Evolutionary conservation across 2,113 vertebrate species (phyloP).

Genomic region (Spea multiplicata): DNA sequence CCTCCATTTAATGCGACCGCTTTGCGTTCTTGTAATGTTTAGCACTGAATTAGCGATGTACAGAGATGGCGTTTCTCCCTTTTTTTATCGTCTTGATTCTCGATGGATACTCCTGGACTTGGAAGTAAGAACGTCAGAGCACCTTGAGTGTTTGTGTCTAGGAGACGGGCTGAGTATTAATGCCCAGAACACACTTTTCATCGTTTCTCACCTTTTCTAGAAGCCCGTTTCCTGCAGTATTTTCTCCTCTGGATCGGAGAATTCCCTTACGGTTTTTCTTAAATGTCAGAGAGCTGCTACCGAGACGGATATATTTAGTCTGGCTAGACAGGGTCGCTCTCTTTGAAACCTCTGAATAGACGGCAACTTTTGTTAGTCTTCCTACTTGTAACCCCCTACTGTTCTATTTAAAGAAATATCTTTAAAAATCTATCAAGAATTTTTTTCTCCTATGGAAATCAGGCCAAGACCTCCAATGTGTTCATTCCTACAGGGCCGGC

Average conservation of each 20-base stretch:
- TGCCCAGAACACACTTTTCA: background rate
- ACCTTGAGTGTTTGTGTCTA: background rate
- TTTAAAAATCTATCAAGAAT: background rate
- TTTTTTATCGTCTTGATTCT: too few relatives aligned
- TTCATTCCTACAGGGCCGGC: too few relatives aligned
- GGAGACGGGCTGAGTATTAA: background rate
- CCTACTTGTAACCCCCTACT: conserved; percentile 13
- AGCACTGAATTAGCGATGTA: too few relatives aligned
- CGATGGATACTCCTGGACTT: too few relatives aligned
- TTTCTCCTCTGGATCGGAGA: conserved; percentile 3
- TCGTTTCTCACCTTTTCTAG: background rate
- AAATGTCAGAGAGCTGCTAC: conserved; percentile 23
- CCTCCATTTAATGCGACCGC: too few relatives aligned
- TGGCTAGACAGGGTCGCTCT: conserved; percentile 22
- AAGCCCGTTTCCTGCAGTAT: background rate
- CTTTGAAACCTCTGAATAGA: conserved; percentile 3
- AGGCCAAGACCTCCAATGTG: too few relatives aligned
- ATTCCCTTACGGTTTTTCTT: conserved; percentile 10
- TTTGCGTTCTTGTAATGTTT: too few relatives aligned
- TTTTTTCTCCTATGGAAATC: too few relatives aligned
- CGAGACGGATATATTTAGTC: conserved; percentile 30
- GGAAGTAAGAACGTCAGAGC: too few relatives aligned
- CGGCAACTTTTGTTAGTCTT: background rate
- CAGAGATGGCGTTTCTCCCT: too few relatives aligned
- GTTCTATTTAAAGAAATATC: background rate